These are phyloP conservation scores for Tenrec ecaudatus DNA, from an alignment of 2,113 vertebrate species.

Conservation along the genomic window DNA sequence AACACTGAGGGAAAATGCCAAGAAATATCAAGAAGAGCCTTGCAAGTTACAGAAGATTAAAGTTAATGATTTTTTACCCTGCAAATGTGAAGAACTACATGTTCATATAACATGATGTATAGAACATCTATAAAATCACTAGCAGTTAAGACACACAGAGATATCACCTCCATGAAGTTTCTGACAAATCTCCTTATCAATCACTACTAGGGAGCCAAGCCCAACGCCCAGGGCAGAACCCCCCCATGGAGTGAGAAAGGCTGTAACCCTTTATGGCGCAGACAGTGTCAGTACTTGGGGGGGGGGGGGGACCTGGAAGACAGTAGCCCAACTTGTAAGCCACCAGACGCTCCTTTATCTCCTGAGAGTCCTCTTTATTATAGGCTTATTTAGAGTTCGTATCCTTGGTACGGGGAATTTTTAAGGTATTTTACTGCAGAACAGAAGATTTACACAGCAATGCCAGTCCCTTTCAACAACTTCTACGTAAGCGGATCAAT, in stretches of 20 bases:
- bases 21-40: constrained; percentile 15
- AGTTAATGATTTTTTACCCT: not conserved
- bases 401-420: not conserved
- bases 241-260: no score
- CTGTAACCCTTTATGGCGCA: no score
- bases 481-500: not conserved
- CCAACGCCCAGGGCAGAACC: no score
- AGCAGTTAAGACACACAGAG: not conserved
- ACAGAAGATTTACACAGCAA: not conserved
- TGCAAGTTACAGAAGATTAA: constrained; percentile 21
- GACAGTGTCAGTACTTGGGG: no score
- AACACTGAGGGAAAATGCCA: constrained; percentile 20
- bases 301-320: no score
- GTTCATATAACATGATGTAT: constrained; percentile 5
- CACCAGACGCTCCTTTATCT: not conserved
- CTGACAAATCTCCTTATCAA: not conserved
- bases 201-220: no score
- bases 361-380: not conserved
- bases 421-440: not conserved
- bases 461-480: not conserved
- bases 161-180: not conserved
- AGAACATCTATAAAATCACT: not conserved
- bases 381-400: constrained; percentile 21
- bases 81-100: constrained; percentile 11
- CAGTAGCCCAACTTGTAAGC: no score